These are phyloP conservation scores for Meiosimyza decipiens DNA, from an alignment of 2,888 invertebrate species.

Conservation along the genomic window DNA sequence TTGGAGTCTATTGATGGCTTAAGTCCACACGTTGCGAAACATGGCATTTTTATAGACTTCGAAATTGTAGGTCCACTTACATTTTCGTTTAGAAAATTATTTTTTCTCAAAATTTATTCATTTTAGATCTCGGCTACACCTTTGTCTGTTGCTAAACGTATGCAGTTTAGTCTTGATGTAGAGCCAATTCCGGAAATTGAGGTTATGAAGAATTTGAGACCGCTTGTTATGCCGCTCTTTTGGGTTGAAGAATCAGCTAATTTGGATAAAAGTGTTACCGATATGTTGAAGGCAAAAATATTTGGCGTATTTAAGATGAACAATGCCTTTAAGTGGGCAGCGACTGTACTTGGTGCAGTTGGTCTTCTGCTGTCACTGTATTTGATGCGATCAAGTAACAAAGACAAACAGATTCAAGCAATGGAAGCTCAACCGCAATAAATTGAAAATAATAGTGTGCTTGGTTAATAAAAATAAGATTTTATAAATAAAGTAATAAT, in stretches of 20 bases:
- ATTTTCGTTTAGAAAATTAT: background rate
- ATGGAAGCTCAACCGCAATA: background rate
- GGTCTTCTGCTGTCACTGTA: slow-evolving; percentile 43
- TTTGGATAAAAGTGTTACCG: slow-evolving; percentile 47
- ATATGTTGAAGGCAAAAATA: slow-evolving; percentile 48
- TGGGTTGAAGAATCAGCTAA: slow-evolving; percentile 80
- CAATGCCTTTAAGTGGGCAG: slow-evolving; percentile 48
- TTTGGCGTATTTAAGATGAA: slow-evolving; percentile 48
- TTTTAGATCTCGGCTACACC: slow-evolving; percentile 72
- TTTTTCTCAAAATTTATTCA: background rate
- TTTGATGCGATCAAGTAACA: slow-evolving; percentile 35
- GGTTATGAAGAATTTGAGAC: slow-evolving; percentile 74
- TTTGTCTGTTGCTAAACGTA: slow-evolving; percentile 74
- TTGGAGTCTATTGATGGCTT: slow-evolving; percentile 68
- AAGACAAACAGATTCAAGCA: background rate
- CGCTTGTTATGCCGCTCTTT: slow-evolving; percentile 75
- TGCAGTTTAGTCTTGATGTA: slow-evolving; percentile 79
- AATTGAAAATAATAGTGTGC: background rate
- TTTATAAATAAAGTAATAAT: background rate
- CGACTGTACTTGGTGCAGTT: slow-evolving; percentile 46
- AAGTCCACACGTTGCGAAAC: slow-evolving; percentile 74
- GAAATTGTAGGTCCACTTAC: slow-evolving; percentile 72
- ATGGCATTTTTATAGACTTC: slow-evolving; percentile 79
- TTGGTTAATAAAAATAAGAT: background rate
- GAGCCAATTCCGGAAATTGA: slow-evolving; percentile 72